Conservation (phyloP, 2,888 invertebrate species). For the Callinectes sapidus region DNA sequence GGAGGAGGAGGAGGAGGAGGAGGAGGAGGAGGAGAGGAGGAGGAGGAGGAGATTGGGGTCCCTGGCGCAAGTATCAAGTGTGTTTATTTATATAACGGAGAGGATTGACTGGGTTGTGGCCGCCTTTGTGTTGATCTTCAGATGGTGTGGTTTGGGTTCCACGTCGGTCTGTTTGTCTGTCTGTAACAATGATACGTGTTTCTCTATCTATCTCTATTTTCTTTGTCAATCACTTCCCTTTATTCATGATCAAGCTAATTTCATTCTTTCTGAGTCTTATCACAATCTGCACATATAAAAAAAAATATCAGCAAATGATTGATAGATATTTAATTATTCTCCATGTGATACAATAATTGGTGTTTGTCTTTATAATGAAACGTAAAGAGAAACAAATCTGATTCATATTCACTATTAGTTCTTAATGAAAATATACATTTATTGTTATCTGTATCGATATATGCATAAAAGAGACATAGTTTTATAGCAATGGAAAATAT, state of each 20-base stretch:
- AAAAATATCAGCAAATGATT: neutral
- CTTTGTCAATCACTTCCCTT: too few relatives aligned
- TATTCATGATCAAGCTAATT: too few relatives aligned
- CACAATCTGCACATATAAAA: too few relatives aligned
- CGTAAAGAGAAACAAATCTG: too few relatives aligned
- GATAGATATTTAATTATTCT: neutral
- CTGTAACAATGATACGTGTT: neutral
- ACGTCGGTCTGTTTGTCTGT: neutral
- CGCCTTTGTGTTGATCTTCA: constrained; percentile 13
- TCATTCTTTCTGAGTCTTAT: too few relatives aligned
- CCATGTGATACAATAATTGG: neutral
- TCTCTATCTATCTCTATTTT: neutral
- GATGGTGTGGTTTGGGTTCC: neutral
- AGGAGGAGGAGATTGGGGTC: too few relatives aligned
- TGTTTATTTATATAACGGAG: constrained; percentile 50
- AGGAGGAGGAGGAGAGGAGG: neutral
- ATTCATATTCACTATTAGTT: too few relatives aligned
- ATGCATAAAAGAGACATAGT: too few relatives aligned
- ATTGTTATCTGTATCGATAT: neutral
- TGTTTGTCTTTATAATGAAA: neutral
- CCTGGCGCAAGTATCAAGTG: constrained; percentile 43
- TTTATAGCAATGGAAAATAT: too few relatives aligned
- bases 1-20: neutral
- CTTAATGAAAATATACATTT: too few relatives aligned
- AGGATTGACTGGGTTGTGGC: constrained; percentile 40